Evolutionary conservation across 2,113 vertebrate genomes (phyloP), one percentile per base, ranked within the genome.

Genomic region (Heterochromis multidens): DNA sequence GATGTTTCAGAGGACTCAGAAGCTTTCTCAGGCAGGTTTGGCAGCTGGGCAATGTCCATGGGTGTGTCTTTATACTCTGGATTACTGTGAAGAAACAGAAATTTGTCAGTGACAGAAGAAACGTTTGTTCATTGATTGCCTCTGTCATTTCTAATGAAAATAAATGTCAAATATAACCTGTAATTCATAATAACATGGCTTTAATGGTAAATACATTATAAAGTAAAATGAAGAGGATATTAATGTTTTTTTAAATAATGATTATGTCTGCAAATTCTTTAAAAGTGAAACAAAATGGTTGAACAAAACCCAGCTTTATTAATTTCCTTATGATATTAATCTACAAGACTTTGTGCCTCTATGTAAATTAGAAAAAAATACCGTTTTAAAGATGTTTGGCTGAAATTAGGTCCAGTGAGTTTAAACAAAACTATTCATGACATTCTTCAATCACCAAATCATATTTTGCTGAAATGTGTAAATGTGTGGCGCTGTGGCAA

Each of bases 1-100:
- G 98, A 99, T 4, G 98, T 97, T 94, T 99, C 99, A 0, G 98
- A 99, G 81, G 98, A 99, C 95, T 99, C 98, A 0, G 97, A 98
- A 13, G 98, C 96, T 94, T 99, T 99, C 95, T 99, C 98, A 0
- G 98, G 98, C 89, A 98, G 96, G 79, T 97, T 98, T 27, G 98
- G 98, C 87, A 99, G 97, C 94, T 99, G 98, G 77, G 97, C 97
- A 62, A 99, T 98, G 93, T 99, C 99, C 95, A 99, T 98, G 33
- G 97, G 99, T 3, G 96, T 97, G 95, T 99, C 98, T 94, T 99
- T 99, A 95, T 98, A 99, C 91, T 99, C 99, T 0, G 92, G 97
- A 82, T 98, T 97, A 92, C 99, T 99, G 95, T 14, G 43, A 86
- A 84, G n/a, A 25, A 14, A 84, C 16, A 80, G 5, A 33, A 43